Evolutionary conservation across 2,888 invertebrate species (phyloP).

Genomic region (Zonitis immaculata): DNA sequence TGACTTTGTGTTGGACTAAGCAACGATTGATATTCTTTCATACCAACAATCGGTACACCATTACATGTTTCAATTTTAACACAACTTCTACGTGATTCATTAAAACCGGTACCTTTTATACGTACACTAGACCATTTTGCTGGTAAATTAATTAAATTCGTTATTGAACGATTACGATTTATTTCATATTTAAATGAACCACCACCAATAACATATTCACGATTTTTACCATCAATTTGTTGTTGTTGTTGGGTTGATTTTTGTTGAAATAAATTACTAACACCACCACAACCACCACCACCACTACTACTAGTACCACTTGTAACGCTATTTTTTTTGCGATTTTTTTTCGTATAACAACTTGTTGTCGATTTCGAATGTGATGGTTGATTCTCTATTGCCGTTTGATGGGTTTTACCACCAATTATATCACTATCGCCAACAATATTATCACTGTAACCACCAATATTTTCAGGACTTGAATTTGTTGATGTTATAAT

Average conservation of each 20-base stretch:
- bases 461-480: conserved; percentile 8
- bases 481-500: conserved; percentile 38
- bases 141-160: conserved; percentile 43
- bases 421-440: too few species aligned
- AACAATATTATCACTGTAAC: too few species aligned
- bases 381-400: conserved; percentile 22
- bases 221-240: background rate
- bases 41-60: conserved; percentile 46
- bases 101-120: conserved; percentile 59
- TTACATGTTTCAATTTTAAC: conserved; percentile 64
- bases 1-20: conserved; percentile 39
- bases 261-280: background rate
- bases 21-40: conserved; percentile 38
- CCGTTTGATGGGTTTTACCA: too few species aligned
- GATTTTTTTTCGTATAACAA: background rate
- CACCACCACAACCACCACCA: background rate
- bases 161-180: conserved; percentile 42
- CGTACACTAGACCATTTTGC: conserved; percentile 63
- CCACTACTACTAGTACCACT: background rate
- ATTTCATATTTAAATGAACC: conserved; percentile 46
- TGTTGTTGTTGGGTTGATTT: conserved; percentile 14
- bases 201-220: conserved; percentile 26
- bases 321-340: conserved; percentile 2
- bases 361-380: conserved; percentile 9
- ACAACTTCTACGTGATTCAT: conserved; percentile 59